These are phyloP conservation scores for Odocoileus hemionus DNA, from an alignment of 2,113 vertebrate genomes.

Conservation along the genomic window DNA sequence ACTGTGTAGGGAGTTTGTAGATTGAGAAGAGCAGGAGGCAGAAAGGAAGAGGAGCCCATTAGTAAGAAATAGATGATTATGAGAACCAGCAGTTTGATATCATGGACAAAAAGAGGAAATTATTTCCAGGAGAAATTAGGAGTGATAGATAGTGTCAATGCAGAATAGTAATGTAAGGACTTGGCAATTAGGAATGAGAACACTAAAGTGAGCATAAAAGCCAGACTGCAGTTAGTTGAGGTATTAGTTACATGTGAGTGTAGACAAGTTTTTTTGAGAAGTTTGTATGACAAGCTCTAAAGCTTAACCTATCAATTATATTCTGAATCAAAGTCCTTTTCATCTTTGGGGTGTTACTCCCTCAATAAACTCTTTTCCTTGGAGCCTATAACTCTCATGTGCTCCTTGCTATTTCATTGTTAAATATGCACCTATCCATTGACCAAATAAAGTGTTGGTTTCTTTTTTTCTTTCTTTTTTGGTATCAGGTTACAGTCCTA, in stretches of 20 bases:
- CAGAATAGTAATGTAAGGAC: not conserved
- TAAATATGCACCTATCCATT: not conserved
- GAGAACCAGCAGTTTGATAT: not conserved
- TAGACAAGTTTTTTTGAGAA: not conserved
- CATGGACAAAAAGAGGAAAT: not conserved
- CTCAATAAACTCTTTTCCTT: not conserved
- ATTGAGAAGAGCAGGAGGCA: not conserved
- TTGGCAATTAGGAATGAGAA: not conserved
- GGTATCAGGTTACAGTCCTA: not conserved
- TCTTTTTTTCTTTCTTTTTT: not conserved
- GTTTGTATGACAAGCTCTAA: not conserved
- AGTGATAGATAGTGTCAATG: not conserved
- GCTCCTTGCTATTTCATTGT: not conserved
- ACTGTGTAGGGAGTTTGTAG: not conserved
- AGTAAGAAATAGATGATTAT: not conserved
- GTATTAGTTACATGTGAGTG: not conserved
- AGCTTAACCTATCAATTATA: not conserved
- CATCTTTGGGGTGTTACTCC: not conserved
- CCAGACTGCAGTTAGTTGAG: not conserved
- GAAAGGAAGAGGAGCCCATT: not conserved
- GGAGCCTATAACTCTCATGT: not conserved
- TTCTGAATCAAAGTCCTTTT: not conserved
- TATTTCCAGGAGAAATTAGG: not conserved
- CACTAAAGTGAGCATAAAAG: not conserved
- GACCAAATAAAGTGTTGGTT: not conserved